Base-by-base conservation (phyloP, 1,140 invertebrate species). In the Lerema accius region DNA sequence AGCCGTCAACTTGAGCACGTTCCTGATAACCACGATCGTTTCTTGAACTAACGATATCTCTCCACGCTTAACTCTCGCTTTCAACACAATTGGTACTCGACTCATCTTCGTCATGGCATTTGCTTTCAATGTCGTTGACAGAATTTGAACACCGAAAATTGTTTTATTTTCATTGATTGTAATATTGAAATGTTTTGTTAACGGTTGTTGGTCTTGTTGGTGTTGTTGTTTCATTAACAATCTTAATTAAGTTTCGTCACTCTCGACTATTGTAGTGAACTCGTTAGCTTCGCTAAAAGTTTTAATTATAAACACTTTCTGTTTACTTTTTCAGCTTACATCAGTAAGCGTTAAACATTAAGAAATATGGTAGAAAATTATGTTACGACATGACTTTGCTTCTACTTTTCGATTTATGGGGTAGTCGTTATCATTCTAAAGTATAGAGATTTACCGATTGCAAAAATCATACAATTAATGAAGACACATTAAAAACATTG, bases 1-100 rank as follows among this genome's bases (percentile, higher is more conserved):
- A 48, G 58, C 43, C 7, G 19, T 16, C 40, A 11, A 58, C 58
- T 62, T 61, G 7, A 67, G 59, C 65, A 67, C 65, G 65, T 62
- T 60, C 11, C 43, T 46, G 59, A 62, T 51, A 51, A 28, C 45
- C 32, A 14, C 42, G 56, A 60, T 60, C 56, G 32, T 39, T 49
- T 32, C 17, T 23, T 7, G 28, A 19, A 48, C 19, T 26, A 46
- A 4, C 32, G 35, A 49, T 46, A 40, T 49, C 43, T 48, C 15
- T 37, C 15, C 0, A 11, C 28, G 6, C 32, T 49, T 37, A 11
- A 40, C 19, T 46, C 26, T 48, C 11, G 35, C 7, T 40, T 49
- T 26, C 0, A 9, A 13, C 32, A 49, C 19, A 13, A 40, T 60
- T 26, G 56, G 32, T 46, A 49, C 45, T 60, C 16, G 17, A 60